These are phyloP conservation scores for Penaeus japonicus DNA, from an alignment of 1,140 invertebrate species.

Conservation along the genomic window DNA sequence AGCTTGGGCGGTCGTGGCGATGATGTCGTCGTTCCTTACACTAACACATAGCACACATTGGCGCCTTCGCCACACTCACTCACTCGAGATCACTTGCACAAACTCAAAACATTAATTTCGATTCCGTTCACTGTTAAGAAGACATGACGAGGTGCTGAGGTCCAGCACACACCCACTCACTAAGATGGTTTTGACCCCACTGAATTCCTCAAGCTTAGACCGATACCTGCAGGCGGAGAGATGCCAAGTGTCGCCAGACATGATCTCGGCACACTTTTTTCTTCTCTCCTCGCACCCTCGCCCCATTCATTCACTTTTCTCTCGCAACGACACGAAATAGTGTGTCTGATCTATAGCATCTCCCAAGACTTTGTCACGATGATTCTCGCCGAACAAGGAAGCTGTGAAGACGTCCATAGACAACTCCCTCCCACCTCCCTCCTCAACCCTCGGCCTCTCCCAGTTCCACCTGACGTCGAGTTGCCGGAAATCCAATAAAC, in stretches of 20 bases:
- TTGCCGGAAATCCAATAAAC: too few relatives aligned
- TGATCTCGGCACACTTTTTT: too few relatives aligned
- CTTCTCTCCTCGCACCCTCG: too few relatives aligned
- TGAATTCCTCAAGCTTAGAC: slow-evolving; percentile 41
- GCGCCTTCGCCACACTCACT: neutral
- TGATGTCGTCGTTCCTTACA: neutral
- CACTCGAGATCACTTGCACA: neutral
- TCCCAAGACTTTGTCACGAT: too few relatives aligned
- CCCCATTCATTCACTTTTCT: too few relatives aligned
- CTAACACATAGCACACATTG: neutral
- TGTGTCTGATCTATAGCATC: too few relatives aligned
- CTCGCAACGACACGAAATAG: too few relatives aligned
- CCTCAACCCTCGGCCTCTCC: too few relatives aligned
- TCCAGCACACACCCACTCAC: neutral
- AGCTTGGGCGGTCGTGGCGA: neutral
- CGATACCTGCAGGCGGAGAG: slow-evolving; percentile 14
- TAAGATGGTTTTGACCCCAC: slow-evolving; percentile 42
- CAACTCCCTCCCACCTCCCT: too few relatives aligned
- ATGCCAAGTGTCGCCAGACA: slow-evolving; percentile 8
- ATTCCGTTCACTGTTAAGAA: neutral
- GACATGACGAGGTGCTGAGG: neutral
- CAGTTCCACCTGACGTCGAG: too few relatives aligned
- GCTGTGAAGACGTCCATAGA: too few relatives aligned
- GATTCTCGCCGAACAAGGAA: too few relatives aligned
- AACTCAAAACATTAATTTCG: neutral